A percentile compares a stretch with the other conserved stretches of the same genome.
Conservation (phyloP, 2,113 vertebrate genomes). For the Eudyptes chrysolophus region DNA sequence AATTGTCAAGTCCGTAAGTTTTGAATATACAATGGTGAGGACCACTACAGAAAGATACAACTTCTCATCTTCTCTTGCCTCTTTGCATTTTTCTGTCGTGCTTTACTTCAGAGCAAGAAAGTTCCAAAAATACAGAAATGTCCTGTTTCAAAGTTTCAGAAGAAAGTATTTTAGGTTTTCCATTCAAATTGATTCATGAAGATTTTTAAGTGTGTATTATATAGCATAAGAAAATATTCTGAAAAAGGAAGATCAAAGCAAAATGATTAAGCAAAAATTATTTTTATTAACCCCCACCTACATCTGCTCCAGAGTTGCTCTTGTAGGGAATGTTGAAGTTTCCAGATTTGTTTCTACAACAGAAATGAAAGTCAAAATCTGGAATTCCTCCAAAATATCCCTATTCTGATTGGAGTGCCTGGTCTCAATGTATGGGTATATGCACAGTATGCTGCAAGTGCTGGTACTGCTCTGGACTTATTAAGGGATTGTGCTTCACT, state of each 20-base stretch:
- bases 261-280: background rate
- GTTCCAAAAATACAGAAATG: background rate
- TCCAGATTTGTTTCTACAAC: background rate
- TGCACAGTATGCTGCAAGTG: background rate
- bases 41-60: background rate
- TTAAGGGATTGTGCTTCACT: background rate
- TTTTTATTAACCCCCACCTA: background rate
- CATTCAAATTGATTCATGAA: background rate
- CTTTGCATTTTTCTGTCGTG: background rate
- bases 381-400: background rate
- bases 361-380: background rate
- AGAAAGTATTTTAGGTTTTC: background rate
- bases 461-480: background rate
- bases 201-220: background rate
- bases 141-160: background rate
- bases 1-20: background rate
- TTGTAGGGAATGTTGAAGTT: background rate
- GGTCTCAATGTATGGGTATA: accelerated
- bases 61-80: background rate
- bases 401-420: background rate
- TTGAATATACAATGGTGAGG: background rate
- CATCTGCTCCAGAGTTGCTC: background rate
- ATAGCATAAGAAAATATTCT: background rate
- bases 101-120: background rate
- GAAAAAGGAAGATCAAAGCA: background rate